Evolutionary conservation across 1,140 invertebrate species (phyloP).

Genomic region (Zeugodacus cucurbitae): DNA sequence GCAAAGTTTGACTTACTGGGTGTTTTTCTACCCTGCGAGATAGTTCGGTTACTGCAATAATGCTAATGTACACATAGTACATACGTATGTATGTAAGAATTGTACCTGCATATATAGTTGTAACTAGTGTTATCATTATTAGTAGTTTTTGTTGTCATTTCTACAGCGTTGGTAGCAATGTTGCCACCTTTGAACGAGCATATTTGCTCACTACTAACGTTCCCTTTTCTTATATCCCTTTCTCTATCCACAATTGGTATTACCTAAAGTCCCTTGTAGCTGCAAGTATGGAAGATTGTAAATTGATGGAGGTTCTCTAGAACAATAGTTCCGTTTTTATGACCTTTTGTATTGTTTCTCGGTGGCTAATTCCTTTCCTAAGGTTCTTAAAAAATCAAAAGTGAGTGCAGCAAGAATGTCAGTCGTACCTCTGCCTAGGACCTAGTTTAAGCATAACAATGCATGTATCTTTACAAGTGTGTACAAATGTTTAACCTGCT

Average conservation of each 20-base stretch:
- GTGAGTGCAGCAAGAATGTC: neutral
- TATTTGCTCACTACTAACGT: neutral
- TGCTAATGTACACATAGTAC: too few relatives aligned
- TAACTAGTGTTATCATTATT: neutral
- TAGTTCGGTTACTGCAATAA: too few relatives aligned
- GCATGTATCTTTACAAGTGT: neutral
- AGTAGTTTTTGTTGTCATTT: neutral
- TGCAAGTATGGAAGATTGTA: neutral
- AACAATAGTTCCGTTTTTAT: slow-evolving; percentile 18
- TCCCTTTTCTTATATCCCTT: neutral
- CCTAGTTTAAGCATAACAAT: neutral
- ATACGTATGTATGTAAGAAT: neutral
- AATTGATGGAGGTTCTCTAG: neutral
- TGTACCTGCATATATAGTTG: neutral
- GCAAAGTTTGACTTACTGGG: too few relatives aligned
- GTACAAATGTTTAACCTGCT: neutral
- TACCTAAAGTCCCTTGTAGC: neutral
- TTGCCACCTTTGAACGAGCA: slow-evolving; percentile 9
- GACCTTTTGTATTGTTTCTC: neutral
- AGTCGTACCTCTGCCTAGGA: neutral
- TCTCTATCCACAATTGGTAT: neutral
- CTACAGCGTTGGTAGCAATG: neutral
- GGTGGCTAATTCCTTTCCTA: neutral
- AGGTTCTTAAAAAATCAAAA: neutral
- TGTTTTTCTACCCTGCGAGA: too few relatives aligned